A percentile compares a stretch with the other conserved stretches of the same genome.
phyloP scores from a whole-genome alignment of 2,113 vertebrate genomes.

The Epinephelus moara region DNA sequence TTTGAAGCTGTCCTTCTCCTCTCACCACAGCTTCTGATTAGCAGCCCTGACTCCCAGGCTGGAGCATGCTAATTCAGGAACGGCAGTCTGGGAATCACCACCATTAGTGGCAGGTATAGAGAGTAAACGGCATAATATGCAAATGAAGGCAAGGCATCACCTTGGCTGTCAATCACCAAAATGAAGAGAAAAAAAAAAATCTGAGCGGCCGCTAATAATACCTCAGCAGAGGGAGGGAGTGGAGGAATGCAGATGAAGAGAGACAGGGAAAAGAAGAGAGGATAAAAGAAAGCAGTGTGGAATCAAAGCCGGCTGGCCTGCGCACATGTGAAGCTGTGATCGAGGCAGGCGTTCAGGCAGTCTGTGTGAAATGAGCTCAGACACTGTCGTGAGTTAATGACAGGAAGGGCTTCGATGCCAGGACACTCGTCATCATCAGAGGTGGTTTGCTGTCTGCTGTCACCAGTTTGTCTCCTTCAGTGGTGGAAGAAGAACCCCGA shows the following conservation, averaged over 20 bases:
- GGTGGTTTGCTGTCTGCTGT: slow-evolving; percentile 14
- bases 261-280: slow-evolving; percentile 31
- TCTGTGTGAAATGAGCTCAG: slow-evolving; percentile 59
- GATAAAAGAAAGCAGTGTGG: slow-evolving; percentile 64
- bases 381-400: slow-evolving; percentile 63
- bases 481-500: not conserved
- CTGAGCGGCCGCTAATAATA: slow-evolving; percentile 75
- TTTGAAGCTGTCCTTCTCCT: slow-evolving; percentile 80
- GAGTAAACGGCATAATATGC: slow-evolving; percentile 72
- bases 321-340: slow-evolving; percentile 60
- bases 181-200: slow-evolving; percentile 75
- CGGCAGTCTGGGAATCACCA: slow-evolving; percentile 79
- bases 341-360: slow-evolving; percentile 41
- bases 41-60: slow-evolving; percentile 76
- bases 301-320: slow-evolving; percentile 64
- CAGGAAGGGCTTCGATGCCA: slow-evolving; percentile 33
- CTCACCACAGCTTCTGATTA: slow-evolving; percentile 81
- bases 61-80: slow-evolving; percentile 81
- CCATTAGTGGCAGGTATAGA: slow-evolving; percentile 75
- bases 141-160: slow-evolving; percentile 74
- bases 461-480: slow-evolving; percentile 23
- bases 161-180: slow-evolving; percentile 81
- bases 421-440: slow-evolving; percentile 49
- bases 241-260: slow-evolving; percentile 45
- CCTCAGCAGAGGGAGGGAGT: slow-evolving; percentile 46